phyloP scores from a whole-genome alignment of 2,113 vertebrate genomes.

The Syngnathoides biaculeatus region DNA sequence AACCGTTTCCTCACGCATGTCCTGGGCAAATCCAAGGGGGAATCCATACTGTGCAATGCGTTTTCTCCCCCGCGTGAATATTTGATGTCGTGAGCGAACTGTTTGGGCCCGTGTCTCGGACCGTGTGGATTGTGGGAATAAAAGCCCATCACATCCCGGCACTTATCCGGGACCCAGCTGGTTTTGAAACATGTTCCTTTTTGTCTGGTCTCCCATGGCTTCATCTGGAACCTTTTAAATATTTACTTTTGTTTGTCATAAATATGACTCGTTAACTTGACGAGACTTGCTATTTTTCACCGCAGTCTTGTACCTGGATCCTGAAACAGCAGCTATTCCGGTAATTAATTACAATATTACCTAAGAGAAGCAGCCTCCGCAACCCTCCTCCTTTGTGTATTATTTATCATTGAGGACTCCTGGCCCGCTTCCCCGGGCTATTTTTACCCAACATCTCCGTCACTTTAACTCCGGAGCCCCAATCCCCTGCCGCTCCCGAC shows the following conservation, averaged over 20 bases:
- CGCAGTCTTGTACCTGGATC: slow-evolving; percentile 18
- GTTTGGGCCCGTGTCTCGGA: slow-evolving; percentile 33
- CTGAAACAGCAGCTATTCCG: slow-evolving; percentile 39
- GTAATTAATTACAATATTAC: slow-evolving; percentile 54
- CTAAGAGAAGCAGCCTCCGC: slow-evolving; percentile 15
- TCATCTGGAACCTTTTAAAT: slow-evolving; percentile 24
- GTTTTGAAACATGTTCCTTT: slow-evolving; percentile 36
- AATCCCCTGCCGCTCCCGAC: slow-evolving; percentile 62
- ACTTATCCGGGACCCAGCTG: slow-evolving; percentile 40
- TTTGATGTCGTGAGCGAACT: slow-evolving; percentile 59
- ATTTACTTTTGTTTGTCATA: slow-evolving; percentile 11
- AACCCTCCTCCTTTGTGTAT: slow-evolving; percentile 52
- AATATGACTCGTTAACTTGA: slow-evolving; percentile 4
- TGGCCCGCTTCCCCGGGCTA: slow-evolving; percentile 65
- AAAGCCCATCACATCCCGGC: slow-evolving; percentile 47
- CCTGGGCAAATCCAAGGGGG: slow-evolving; percentile 29
- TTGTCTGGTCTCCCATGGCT: slow-evolving; percentile 31
- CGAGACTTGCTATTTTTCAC: slow-evolving; percentile 10
- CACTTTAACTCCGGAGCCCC: slow-evolving; percentile 65
- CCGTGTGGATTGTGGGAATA: slow-evolving; percentile 41
- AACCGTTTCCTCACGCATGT: slow-evolving; percentile 1
- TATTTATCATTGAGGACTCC: slow-evolving; percentile 70
- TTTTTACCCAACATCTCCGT: slow-evolving; percentile 68
- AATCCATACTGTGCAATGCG: slow-evolving; percentile 35
- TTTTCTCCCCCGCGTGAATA: slow-evolving; percentile 54